These are phyloP conservation scores for Otus sunia DNA, from an alignment of 2,113 vertebrate genomes.

Conservation along the genomic window DNA sequence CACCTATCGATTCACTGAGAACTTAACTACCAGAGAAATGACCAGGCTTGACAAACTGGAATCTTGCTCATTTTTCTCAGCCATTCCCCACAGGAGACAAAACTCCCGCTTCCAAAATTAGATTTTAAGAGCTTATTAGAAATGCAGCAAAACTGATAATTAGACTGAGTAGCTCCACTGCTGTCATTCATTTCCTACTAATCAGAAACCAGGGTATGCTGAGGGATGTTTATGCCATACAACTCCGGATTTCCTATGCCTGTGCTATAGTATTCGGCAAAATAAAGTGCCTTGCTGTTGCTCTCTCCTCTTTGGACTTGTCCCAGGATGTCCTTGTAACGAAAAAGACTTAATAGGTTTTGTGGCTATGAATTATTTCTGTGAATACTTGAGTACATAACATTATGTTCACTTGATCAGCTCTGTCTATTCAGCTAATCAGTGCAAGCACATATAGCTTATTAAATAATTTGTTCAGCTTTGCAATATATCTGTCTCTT, in stretches of 20 bases:
- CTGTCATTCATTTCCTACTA: constrained; percentile 57
- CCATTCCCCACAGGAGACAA: constrained; percentile 2
- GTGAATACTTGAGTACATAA: constrained; percentile 31
- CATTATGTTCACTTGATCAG: background rate
- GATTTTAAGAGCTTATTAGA: constrained; percentile 51
- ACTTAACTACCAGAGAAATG: background rate
- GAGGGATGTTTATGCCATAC: constrained; percentile 18
- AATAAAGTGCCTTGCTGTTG: constrained; percentile 11
- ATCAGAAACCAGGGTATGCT: constrained; percentile 39
- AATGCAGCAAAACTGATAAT: constrained; percentile 50
- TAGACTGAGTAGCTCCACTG: constrained; percentile 34
- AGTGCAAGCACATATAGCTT: constrained; percentile 26
- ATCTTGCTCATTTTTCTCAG: background rate
- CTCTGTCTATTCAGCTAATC: constrained; percentile 27
- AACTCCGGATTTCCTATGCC: constrained; percentile 38
- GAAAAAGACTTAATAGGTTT: constrained; percentile 51
- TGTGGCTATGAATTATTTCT: constrained; percentile 46
- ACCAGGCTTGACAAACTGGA: background rate
- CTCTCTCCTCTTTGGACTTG: constrained; percentile 6
- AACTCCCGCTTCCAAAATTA: constrained; percentile 35
- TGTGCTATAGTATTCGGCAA: background rate
- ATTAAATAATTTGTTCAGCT: constrained; percentile 38
- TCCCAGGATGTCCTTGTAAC: constrained; percentile 17
- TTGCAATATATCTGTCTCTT: constrained; percentile 14
- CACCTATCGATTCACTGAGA: background rate